phyloP scores from a whole-genome alignment of 2,888 invertebrate species.

The Polietes domitor region DNA sequence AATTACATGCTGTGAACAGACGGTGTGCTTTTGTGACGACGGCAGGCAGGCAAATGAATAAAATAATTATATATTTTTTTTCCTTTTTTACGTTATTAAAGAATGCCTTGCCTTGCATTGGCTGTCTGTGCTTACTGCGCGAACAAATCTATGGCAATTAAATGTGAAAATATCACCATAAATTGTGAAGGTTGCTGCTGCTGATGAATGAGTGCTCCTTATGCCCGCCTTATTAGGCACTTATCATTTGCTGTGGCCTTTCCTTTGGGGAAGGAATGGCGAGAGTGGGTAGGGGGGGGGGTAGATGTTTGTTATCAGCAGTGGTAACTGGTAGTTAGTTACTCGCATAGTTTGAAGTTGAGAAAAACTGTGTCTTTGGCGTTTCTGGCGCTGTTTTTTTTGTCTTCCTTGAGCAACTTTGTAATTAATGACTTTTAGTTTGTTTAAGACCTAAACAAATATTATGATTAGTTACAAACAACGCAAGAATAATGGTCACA shows the following conservation, averaged over 20 bases:
- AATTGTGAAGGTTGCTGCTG: not conserved
- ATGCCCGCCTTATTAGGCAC: not conserved
- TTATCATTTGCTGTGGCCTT: not conserved
- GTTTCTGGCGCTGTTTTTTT: not conserved
- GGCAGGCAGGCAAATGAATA: not conserved
- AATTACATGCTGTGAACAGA: conserved; percentile 58
- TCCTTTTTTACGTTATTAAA: not conserved
- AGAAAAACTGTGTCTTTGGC: not conserved
- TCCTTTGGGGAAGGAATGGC: no score
- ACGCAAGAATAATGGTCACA: conserved; percentile 7
- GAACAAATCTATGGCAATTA: conserved; percentile 16
- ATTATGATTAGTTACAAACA: conserved; percentile 39
- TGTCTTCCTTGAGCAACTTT: not conserved
- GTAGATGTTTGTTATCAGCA: not conserved
- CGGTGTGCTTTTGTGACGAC: conserved; percentile 12
- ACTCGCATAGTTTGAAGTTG: not conserved
- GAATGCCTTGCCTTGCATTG: not conserved
- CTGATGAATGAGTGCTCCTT: no score
- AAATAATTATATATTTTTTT: not conserved
- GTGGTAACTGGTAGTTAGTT: conserved; percentile 1
- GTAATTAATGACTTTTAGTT: conserved; percentile 40
- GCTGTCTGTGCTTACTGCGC: no score
- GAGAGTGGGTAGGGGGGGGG: no score
- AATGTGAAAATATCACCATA: conserved; percentile 8
- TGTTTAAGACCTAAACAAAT: conserved; percentile 22